Conservation (phyloP, 2,113 vertebrate genomes). For the Thalassarche chlororhynchos region DNA sequence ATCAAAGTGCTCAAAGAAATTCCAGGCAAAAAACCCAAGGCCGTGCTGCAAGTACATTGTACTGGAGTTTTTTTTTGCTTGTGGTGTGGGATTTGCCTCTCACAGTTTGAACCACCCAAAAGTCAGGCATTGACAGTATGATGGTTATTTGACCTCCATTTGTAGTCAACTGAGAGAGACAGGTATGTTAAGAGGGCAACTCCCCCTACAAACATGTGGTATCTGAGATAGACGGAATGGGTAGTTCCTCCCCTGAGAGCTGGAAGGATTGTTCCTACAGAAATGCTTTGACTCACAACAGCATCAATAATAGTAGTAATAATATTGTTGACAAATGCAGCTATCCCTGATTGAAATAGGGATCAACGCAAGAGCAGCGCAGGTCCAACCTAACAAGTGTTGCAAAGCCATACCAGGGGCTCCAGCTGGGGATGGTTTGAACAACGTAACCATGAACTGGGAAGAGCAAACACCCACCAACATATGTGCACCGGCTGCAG, state of each 20-base stretch:
- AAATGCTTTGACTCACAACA: not conserved
- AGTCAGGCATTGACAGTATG: not conserved
- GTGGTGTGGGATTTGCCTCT: not conserved
- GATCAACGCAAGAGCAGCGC: not conserved
- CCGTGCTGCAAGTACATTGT: not conserved
- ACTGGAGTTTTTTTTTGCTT: not conserved
- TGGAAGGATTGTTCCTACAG: not conserved
- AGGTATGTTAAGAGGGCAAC: not conserved
- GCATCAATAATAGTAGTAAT: not conserved
- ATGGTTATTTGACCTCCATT: not conserved
- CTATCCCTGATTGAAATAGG: not conserved
- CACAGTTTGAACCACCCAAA: not conserved
- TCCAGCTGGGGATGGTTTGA: not conserved
- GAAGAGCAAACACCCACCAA: not conserved
- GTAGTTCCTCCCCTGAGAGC: not conserved
- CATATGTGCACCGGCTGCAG: rapidly evolving
- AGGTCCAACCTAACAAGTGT: not conserved
- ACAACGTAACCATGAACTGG: not conserved
- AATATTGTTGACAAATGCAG: not conserved
- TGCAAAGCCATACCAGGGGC: not conserved
- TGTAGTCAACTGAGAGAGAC: not conserved
- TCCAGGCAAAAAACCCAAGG: not conserved
- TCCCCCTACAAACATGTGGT: not conserved
- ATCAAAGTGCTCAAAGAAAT: not conserved
- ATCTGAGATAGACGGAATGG: not conserved